A percentile compares a stretch with the other conserved stretches of the same genome.
Evolutionary conservation across 1,140 invertebrate species (phyloP).

Genomic region (Philopotamus ludificatus): DNA sequence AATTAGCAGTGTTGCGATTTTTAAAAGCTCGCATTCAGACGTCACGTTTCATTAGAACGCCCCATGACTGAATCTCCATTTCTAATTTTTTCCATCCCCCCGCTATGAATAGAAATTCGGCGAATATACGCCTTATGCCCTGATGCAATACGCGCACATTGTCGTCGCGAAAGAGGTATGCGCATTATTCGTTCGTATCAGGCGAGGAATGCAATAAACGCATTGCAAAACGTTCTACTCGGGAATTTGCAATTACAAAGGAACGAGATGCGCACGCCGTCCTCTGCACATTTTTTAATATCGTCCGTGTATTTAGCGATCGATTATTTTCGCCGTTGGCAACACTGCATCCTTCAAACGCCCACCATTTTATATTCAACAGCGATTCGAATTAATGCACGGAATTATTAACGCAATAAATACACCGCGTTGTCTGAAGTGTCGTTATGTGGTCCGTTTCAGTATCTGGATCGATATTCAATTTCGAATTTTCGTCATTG

Average conservation of each 20-base stretch:
- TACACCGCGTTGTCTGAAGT: too few relatives aligned
- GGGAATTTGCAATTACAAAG: slow-evolving; percentile 32
- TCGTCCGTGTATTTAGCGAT: background rate
- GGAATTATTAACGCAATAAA: too few relatives aligned
- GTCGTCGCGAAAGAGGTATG: background rate
- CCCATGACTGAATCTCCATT: background rate
- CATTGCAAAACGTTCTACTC: slow-evolving; percentile 11
- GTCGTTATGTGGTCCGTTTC: too few relatives aligned
- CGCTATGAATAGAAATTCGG: background rate
- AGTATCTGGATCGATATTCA: too few relatives aligned
- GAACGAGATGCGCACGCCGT: background rate
- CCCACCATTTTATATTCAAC: too few relatives aligned
- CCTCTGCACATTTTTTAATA: background rate
- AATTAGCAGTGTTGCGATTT: too few relatives aligned
- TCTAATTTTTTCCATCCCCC: background rate
- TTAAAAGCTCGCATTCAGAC: too few relatives aligned
- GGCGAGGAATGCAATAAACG: slow-evolving; percentile 34
- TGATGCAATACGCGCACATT: background rate
- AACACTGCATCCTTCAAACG: background rate
- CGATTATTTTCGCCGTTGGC: too few relatives aligned
- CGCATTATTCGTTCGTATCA: background rate
- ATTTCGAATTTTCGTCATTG: too few relatives aligned
- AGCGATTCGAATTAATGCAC: too few relatives aligned
- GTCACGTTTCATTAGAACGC: background rate
- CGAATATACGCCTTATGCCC: background rate